Percentiles rank a stretch among this genome's conserved stretches.
phyloP scores from a whole-genome alignment of 2,888 invertebrate genomes.

The Frankliniella fusca region DNA sequence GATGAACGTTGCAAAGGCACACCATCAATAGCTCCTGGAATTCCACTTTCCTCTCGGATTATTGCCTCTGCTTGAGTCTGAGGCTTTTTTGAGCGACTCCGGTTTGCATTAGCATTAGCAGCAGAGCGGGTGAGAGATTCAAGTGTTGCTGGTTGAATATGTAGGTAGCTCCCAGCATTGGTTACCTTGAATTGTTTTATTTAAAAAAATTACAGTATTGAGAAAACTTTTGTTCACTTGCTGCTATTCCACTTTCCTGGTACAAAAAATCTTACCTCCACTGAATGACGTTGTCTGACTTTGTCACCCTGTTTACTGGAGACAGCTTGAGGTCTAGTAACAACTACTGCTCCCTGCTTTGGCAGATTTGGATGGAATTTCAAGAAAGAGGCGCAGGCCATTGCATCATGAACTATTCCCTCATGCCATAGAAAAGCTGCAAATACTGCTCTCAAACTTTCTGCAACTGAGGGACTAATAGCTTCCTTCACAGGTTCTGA shows the following conservation, averaged over 20 bases:
- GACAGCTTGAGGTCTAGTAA: conserved; percentile 58
- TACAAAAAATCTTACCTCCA: conserved; percentile 61
- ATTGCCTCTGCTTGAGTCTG: conserved; percentile 37
- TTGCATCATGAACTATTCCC: conserved; percentile 94
- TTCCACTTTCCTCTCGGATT: conserved; percentile 45
- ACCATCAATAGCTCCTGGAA: background rate
- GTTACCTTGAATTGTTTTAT: conserved; percentile 71
- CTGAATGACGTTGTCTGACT: conserved; percentile 77
- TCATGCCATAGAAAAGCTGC: conserved; percentile 97
- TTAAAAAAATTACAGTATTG: background rate
- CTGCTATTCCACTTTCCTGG: background rate
- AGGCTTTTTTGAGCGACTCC: conserved; percentile 54
- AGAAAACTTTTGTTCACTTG: background rate
- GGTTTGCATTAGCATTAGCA: conserved; percentile 71
- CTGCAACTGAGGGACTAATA: conserved; percentile 86
- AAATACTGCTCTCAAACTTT: conserved; percentile 89
- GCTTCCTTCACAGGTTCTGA: conserved; percentile 69
- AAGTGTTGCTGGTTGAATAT: conserved; percentile 72
- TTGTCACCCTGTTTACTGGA: conserved; percentile 54
- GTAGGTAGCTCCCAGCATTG: conserved; percentile 63
- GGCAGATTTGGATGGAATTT: conserved; percentile 87
- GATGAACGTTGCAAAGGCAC: background rate
- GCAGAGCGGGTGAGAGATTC: conserved; percentile 74
- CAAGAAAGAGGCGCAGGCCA: conserved; percentile 94
- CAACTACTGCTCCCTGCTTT: conserved; percentile 71